phyloP scores from a whole-genome alignment of 1,140 invertebrate species.

The Mactra quadrangularis region DNA sequence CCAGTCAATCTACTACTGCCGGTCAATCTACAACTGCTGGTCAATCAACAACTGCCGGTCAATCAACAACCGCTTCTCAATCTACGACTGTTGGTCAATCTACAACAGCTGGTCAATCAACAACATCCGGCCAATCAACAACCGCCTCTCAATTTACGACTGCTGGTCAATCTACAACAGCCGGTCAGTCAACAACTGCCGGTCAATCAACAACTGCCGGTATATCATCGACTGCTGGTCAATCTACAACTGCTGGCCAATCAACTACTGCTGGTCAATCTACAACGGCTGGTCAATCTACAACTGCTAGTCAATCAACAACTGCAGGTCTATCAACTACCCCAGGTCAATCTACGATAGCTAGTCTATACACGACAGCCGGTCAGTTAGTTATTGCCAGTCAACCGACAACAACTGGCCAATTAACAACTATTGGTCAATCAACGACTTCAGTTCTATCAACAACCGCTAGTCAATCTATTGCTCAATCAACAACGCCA shows the following conservation, averaged over 20 bases:
- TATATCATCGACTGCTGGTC: not conserved
- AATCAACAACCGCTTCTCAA: not conserved
- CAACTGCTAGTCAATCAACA: constrained; percentile 3
- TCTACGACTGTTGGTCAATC: not conserved
- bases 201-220: too few species aligned
- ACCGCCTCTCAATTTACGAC: not conserved
- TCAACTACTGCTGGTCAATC: not conserved
- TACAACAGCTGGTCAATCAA: not conserved
- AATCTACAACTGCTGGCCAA: not conserved
- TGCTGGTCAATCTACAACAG: not conserved
- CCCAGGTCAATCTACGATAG: not conserved
- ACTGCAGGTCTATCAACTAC: not conserved
- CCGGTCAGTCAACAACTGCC: not conserved
- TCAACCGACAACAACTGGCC: not conserved
- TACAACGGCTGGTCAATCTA: not conserved
- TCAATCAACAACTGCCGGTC: not conserved
- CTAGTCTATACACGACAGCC: not conserved
- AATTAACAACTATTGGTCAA: not conserved
- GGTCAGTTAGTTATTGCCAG: not conserved
- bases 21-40: not conserved
- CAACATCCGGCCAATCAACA: not conserved
- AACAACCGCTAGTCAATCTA: not conserved
- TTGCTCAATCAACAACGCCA: not conserved
- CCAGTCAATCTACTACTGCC: not conserved
- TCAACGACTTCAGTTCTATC: not conserved